These are phyloP conservation scores for Loris lydekkerianus DNA, from an alignment of 2,797 vertebrate genomes.

Conservation along the genomic window DNA sequence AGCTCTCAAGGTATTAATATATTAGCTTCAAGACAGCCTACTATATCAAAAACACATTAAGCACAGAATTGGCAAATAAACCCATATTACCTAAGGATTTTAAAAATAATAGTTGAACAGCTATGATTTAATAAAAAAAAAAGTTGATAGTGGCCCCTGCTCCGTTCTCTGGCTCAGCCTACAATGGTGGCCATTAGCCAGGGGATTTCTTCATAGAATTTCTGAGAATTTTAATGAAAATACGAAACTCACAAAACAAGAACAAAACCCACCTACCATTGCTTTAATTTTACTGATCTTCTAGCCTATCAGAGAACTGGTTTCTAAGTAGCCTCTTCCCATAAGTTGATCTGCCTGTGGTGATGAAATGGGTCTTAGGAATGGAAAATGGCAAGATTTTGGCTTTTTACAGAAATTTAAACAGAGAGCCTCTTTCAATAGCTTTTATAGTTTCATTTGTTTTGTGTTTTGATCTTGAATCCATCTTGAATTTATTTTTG, in stretches of 20 bases:
- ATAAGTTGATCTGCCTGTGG: background rate
- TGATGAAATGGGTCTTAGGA: background rate
- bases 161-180: background rate
- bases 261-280: background rate
- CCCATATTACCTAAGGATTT: background rate
- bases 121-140: too few species aligned
- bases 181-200: background rate
- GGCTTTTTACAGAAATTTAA: background rate
- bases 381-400: background rate
- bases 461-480: conserved; percentile 31
- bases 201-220: background rate
- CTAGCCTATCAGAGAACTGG: background rate
- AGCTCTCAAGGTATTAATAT: background rate
- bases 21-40: background rate
- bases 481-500: conserved; percentile 28
- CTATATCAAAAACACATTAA: background rate
- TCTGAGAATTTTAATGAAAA: conserved; percentile 5
- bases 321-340: background rate
- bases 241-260: background rate
- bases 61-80: background rate
- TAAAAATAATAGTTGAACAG: background rate
- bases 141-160: background rate
- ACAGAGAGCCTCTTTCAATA: background rate
- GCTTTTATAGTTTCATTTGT: background rate
- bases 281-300: background rate